phyloP scores from a whole-genome alignment of 2,797 vertebrate genomes.

The Poecilia picta region DNA sequence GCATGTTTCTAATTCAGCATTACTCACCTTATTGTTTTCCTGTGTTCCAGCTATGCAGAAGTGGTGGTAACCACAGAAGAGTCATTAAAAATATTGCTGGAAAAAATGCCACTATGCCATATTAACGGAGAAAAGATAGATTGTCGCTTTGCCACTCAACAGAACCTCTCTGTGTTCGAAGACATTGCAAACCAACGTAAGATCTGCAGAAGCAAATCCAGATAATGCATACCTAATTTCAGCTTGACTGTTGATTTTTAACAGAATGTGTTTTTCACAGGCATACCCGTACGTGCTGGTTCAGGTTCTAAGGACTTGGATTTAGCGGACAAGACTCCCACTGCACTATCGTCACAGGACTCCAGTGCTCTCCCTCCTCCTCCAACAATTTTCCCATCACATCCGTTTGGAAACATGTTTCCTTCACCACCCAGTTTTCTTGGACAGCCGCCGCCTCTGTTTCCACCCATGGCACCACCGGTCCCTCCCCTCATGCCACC shows the following conservation, averaged over 20 bases:
- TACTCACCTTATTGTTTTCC: conserved; percentile 4
- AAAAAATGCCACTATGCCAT: conserved; percentile 87
- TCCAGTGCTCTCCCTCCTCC: conserved; percentile 40
- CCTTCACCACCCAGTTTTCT: conserved; percentile 81
- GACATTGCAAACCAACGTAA: conserved; percentile 93
- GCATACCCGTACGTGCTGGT: conserved; percentile 85
- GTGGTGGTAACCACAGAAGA: conserved; percentile 89
- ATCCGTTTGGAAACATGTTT: conserved; percentile 78
- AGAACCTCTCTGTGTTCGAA: conserved; percentile 90
- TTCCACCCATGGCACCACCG: conserved; percentile 79
- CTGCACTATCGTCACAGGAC: conserved; percentile 67
- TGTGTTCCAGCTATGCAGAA: conserved; percentile 88
- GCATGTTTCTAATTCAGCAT: neutral
- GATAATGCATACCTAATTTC: neutral
- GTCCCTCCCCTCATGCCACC: conserved; percentile 81
- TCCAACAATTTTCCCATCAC: conserved; percentile 45
- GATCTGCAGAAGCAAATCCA: conserved; percentile 39
- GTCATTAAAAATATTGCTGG: conserved; percentile 88
- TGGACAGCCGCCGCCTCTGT: conserved; percentile 79
- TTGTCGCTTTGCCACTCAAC: conserved; percentile 88
- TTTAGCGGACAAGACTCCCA: conserved; percentile 62
- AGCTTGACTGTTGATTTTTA: neutral
- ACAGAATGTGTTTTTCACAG: conserved; percentile 63
- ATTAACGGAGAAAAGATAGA: conserved; percentile 89
- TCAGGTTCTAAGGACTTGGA: conserved; percentile 77